Conservation (phyloP, 2,888 invertebrate species). For the Therioaphis trifolii region DNA sequence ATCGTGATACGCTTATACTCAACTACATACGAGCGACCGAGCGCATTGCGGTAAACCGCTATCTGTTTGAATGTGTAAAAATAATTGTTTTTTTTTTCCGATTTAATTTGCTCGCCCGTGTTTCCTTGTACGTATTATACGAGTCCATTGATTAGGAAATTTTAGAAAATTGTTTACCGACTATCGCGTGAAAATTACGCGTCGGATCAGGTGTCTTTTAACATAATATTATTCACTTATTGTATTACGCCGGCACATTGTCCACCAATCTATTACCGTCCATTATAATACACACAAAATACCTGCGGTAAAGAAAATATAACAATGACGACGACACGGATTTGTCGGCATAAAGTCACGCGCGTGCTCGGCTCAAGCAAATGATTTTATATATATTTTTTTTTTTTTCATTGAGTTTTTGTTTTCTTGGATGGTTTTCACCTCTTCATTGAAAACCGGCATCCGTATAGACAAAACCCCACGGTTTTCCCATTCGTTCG, state of each 20-base stretch:
- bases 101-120: neutral
- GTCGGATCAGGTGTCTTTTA: conserved; percentile 15
- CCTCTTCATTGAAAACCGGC: conserved; percentile 48
- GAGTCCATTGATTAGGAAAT: neutral
- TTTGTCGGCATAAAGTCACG: conserved; percentile 40
- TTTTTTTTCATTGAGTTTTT: conserved; percentile 13
- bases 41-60: neutral
- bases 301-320: neutral
- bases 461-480: conserved; percentile 46
- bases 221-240: conserved; percentile 40
- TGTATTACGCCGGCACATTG: conserved; percentile 37
- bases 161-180: conserved; percentile 35
- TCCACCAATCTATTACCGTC: conserved; percentile 38
- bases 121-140: neutral
- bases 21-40: neutral
- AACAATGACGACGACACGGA: conserved; percentile 48
- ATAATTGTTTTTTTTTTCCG: neutral
- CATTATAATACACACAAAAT: conserved; percentile 31
- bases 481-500: conserved; percentile 51
- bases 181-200: neutral
- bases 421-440: conserved; percentile 50
- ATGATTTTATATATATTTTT: conserved; percentile 20
- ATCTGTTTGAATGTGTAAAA: neutral
- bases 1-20: neutral
- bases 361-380: conserved; percentile 25